Conservation (phyloP, 1,140 invertebrate species). For the Archivesica marissinica region DNA sequence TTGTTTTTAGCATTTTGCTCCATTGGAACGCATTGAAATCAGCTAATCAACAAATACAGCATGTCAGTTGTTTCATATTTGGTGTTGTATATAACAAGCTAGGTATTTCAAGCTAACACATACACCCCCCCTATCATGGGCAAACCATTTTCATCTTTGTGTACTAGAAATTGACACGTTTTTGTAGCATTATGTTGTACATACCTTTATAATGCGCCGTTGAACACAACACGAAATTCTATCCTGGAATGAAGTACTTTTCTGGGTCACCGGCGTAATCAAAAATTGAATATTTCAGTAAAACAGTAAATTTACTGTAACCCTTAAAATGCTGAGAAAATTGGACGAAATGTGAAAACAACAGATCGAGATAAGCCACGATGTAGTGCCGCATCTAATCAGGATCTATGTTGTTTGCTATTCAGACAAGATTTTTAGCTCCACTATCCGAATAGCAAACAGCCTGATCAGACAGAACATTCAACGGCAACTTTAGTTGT, state of each 20-base stretch:
- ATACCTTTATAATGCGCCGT: not conserved
- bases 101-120: constrained; percentile 5
- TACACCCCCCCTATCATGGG: constrained; percentile 41
- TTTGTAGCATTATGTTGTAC: not conserved
- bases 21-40: constrained; percentile 33
- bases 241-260: not conserved
- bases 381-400: too few species aligned
- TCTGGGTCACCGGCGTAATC: not conserved
- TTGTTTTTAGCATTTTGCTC: constrained; percentile 18
- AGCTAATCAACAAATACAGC: constrained; percentile 49
- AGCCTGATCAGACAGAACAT: too few species aligned
- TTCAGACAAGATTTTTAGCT: too few species aligned
- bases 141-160: constrained; percentile 19
- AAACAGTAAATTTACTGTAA: not conserved
- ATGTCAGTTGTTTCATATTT: constrained; percentile 6
- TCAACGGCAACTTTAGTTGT: too few species aligned
- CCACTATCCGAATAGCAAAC: too few species aligned
- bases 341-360: too few species aligned
- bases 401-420: too few species aligned
- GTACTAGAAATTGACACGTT: not conserved
- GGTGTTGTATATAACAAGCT: constrained; percentile 7
- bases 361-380: too few species aligned
- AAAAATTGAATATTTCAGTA: not conserved
- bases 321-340: not conserved
- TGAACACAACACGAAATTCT: not conserved